Percentiles rank a stretch among this genome's conserved stretches.
These are phyloP conservation scores for Globia sparganii DNA, from an alignment of 2,888 invertebrate species.

Conservation along the genomic window DNA sequence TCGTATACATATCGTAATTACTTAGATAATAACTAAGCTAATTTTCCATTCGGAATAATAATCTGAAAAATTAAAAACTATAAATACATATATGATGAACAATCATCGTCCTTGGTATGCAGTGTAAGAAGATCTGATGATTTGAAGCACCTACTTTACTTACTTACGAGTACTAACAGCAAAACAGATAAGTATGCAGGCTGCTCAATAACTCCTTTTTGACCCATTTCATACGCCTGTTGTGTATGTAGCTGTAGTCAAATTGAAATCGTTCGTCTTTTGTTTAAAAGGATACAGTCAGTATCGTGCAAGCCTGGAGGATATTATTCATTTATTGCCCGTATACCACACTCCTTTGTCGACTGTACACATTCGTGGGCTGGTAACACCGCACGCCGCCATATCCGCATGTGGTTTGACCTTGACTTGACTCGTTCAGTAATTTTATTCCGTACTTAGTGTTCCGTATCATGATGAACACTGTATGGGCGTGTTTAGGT, in stretches of 20 bases:
- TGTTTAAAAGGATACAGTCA: neutral
- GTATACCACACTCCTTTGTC: conserved; percentile 13
- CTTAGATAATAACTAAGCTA: conserved; percentile 1
- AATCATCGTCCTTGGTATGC: conserved; percentile 30
- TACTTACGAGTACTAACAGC: conserved; percentile 15
- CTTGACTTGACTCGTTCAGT: conserved; percentile 82
- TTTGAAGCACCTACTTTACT: conserved; percentile 23
- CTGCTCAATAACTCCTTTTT: neutral
- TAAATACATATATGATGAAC: conserved; percentile 18
- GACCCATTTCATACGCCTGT: neutral
- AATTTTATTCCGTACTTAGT: conserved; percentile 84
- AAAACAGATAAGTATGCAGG: neutral
- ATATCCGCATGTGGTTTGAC: conserved; percentile 84
- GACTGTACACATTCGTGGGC: conserved; percentile 68
- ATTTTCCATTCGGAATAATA: conserved; percentile 30
- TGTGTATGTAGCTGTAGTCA: too few relatives aligned
- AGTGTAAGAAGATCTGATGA: conserved; percentile 37
- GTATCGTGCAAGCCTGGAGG: neutral
- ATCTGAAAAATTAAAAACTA: conserved; percentile 23
- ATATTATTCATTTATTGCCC: neutral
- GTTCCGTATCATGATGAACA: conserved; percentile 86
- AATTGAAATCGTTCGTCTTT: neutral
- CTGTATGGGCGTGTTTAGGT: conserved; percentile 73
- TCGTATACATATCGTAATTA: conserved; percentile 26
- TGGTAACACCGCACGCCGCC: conserved; percentile 80